phyloP scores from a whole-genome alignment of 2,888 invertebrate species.

The Hofmannophila pseudospretella region DNA sequence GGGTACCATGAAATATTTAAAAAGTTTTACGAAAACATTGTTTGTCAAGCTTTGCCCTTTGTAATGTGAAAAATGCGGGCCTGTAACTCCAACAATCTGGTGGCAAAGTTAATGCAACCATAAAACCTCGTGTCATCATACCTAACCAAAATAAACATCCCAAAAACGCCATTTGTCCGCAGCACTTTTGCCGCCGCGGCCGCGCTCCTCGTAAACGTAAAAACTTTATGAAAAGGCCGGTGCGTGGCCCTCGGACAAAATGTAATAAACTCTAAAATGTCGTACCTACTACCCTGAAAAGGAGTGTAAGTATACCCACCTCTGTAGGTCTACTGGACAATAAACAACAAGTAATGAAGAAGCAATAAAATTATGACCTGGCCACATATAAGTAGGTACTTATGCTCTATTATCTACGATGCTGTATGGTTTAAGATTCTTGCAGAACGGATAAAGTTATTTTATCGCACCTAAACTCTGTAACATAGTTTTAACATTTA shows the following conservation, averaged over 20 bases:
- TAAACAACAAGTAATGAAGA: no score
- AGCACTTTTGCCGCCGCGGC: conserved; percentile 33
- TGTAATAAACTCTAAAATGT: conserved; percentile 59
- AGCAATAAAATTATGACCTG: no score
- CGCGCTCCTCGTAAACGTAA: conserved; percentile 52
- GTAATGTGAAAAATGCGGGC: conserved; percentile 4
- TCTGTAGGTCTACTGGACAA: no score
- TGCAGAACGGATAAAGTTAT: no score
- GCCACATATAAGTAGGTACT: no score
- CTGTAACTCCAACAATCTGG: conserved; percentile 4
- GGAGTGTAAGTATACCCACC: not conserved
- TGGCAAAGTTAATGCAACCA: conserved; percentile 8
- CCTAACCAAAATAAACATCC: conserved; percentile 41
- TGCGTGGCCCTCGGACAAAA: conserved; percentile 35
- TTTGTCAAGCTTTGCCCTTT: not conserved
- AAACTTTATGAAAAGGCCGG: conserved; percentile 60
- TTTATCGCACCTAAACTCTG: no score
- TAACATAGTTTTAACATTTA: no score
- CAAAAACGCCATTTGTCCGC: conserved; percentile 48
- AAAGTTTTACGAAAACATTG: not conserved
- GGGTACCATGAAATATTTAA: not conserved
- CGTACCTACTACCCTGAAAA: conserved; percentile 36
- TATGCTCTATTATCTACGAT: no score
- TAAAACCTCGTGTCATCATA: conserved; percentile 18
- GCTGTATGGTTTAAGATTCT: no score